A percentile compares a stretch with the other conserved stretches of the same genome.
Evolutionary conservation across 2,888 invertebrate species (phyloP).

Genomic region (Biston betularia): DNA sequence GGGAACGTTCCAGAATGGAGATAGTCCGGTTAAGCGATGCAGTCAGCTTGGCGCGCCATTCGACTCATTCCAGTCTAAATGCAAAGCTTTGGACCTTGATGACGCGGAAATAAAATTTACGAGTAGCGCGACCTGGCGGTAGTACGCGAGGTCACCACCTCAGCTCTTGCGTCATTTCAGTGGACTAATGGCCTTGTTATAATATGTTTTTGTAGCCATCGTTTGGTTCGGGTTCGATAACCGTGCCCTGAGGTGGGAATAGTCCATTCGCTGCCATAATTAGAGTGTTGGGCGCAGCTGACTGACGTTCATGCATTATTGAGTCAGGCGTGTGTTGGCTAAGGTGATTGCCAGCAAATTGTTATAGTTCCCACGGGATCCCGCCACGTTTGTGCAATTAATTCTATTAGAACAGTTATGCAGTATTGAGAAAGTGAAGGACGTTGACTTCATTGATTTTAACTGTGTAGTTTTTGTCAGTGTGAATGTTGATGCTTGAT

Average conservation of each 20-base stretch:
- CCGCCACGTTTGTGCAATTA: conserved; percentile 53
- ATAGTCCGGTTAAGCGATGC: conserved; percentile 57
- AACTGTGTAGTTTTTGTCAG: neutral
- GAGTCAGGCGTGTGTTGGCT: conserved; percentile 62
- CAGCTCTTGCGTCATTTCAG: conserved; percentile 66
- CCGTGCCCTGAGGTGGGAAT: conserved; percentile 73
- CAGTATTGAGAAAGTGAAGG: conserved; percentile 20
- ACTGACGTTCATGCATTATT: conserved; percentile 74
- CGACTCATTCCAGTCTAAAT: conserved; percentile 63
- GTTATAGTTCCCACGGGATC: conserved; percentile 75
- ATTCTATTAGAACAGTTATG: conserved; percentile 38
- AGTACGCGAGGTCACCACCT: conserved; percentile 74
- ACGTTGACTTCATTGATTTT: conserved; percentile 10
- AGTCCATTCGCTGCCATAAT: conserved; percentile 70
- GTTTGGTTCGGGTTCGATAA: conserved; percentile 72
- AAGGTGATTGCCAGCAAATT: conserved; percentile 70
- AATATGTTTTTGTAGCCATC: conserved; percentile 59
- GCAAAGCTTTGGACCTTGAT: conserved; percentile 62
- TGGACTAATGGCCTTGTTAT: conserved; percentile 68
- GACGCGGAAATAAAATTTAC: conserved; percentile 78
- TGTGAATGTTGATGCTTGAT: no score
- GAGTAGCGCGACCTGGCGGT: conserved; percentile 64
- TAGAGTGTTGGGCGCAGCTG: conserved; percentile 67
- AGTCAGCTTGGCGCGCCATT: conserved; percentile 66
- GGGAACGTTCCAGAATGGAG: conserved; percentile 54